Evolutionary conservation across 2,797 vertebrate genomes (phyloP).

Genomic region (Scarus forsteni): DNA sequence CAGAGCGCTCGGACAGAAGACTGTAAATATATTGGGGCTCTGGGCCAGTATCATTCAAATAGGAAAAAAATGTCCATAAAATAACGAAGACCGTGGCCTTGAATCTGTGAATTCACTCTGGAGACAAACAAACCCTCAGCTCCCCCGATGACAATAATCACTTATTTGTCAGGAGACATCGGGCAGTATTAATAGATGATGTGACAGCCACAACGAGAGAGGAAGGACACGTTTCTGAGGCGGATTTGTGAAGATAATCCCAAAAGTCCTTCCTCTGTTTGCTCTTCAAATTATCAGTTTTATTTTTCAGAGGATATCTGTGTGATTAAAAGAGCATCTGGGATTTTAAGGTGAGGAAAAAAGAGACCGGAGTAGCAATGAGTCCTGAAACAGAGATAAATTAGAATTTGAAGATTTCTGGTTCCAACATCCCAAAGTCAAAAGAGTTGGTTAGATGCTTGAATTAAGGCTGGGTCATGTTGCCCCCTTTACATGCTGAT

Average conservation of each 20-base stretch:
- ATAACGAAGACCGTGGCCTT: neutral
- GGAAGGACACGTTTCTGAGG: neutral
- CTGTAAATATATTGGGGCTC: constrained; percentile 37
- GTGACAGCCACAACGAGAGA: neutral
- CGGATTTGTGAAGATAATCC: constrained; percentile 13
- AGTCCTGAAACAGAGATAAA: too few species aligned
- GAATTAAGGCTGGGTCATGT: too few species aligned
- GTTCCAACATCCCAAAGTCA: too few species aligned
- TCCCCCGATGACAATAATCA: neutral
- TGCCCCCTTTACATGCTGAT: too few species aligned
- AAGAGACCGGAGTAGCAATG: too few species aligned
- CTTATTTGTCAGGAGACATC: constrained; percentile 24
- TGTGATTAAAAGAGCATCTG: too few species aligned
- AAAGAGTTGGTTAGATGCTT: too few species aligned
- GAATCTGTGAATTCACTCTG: constrained; percentile 4
- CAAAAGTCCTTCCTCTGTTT: too few species aligned
- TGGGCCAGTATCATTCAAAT: constrained; percentile 34
- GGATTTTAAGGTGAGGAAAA: too few species aligned
- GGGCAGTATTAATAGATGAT: constrained; percentile 41
- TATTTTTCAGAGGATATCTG: too few species aligned
- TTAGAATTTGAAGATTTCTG: too few species aligned
- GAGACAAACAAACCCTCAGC: constrained; percentile 29
- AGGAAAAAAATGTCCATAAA: constrained; percentile 39
- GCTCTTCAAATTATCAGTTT: too few species aligned
- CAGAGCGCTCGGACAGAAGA: constrained; percentile 24